phyloP scores from a whole-genome alignment of 2,113 vertebrate species.

The Charadrius vociferus region DNA sequence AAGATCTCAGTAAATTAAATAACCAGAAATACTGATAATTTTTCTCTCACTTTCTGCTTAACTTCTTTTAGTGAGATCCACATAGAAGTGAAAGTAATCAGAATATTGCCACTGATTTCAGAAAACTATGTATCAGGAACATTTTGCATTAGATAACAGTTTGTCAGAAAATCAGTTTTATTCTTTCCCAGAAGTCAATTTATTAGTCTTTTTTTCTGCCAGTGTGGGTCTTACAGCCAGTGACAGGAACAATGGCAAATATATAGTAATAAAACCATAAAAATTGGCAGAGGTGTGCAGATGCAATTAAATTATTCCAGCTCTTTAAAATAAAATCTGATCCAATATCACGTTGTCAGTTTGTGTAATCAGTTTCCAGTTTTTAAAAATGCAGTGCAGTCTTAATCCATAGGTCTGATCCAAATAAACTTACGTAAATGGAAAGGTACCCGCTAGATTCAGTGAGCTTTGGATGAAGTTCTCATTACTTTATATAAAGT shows the following conservation, averaged over 20 bases:
- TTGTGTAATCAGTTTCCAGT: not conserved
- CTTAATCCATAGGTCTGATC: not conserved
- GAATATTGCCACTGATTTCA: not conserved
- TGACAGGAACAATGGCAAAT: slow-evolving; percentile 32
- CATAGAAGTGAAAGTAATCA: not conserved
- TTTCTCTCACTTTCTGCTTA: not conserved
- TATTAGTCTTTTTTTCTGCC: slow-evolving; percentile 23
- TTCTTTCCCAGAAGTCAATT: slow-evolving; percentile 7
- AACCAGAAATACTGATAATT: not conserved
- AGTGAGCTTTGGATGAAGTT: not conserved
- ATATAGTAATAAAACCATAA: not conserved
- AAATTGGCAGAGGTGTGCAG: slow-evolving; percentile 16
- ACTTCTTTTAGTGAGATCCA: not conserved
- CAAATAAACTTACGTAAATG: not conserved
- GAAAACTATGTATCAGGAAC: not conserved
- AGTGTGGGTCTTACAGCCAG: not conserved
- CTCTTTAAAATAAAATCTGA: slow-evolving; percentile 35
- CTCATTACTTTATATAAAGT: not conserved
- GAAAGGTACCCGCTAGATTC: not conserved
- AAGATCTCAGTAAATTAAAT: not conserved
- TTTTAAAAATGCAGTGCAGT: not conserved
- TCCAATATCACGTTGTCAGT: slow-evolving; percentile 8
- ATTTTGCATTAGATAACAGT: not conserved
- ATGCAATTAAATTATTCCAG: slow-evolving; percentile 44
- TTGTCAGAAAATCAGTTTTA: slow-evolving; percentile 22